Evolutionary conservation across 2,888 invertebrate species (phyloP).

Genomic region (Cataglyphis altisquamis): DNA sequence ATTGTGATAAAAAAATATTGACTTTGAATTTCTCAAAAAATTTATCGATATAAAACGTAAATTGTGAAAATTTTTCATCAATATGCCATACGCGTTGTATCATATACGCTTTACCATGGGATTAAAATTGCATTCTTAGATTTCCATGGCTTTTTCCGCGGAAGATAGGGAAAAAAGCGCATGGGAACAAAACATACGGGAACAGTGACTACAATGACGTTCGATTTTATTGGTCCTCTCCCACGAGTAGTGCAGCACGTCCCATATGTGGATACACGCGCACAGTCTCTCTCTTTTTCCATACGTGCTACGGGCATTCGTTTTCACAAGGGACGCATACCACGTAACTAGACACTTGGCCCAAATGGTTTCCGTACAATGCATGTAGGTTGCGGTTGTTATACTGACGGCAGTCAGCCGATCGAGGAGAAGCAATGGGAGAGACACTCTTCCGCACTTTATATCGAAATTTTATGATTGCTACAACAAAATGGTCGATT

Average conservation of each 20-base stretch:
- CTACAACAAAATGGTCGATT: neutral
- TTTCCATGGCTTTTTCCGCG: constrained; percentile 44
- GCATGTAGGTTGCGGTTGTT: constrained; percentile 48
- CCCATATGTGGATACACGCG: constrained; percentile 42
- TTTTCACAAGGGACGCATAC: constrained; percentile 77
- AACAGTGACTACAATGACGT: constrained; percentile 70
- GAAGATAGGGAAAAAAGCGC: constrained; percentile 46
- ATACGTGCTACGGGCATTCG: constrained; percentile 57
- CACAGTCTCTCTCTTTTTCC: constrained; percentile 5
- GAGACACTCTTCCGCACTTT: neutral
- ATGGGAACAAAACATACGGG: constrained; percentile 63
- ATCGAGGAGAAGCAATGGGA: constrained; percentile 36
- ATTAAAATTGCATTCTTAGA: constrained; percentile 42
- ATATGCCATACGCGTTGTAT: no score
- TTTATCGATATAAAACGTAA: neutral
- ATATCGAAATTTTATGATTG: constrained; percentile 36
- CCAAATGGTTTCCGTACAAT: constrained; percentile 58
- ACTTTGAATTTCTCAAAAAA: neutral
- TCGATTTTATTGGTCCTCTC: constrained; percentile 79
- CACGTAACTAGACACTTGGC: constrained; percentile 75
- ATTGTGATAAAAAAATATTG: neutral
- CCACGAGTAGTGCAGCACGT: constrained; percentile 54
- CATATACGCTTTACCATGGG: constrained; percentile 2
- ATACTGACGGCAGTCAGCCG: constrained; percentile 52
- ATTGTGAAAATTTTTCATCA: neutral